Evolutionary conservation across 2,888 invertebrate species (phyloP), one percentile per base, ranked within the genome.

Genomic region (Polylopha cassiicola): DNA sequence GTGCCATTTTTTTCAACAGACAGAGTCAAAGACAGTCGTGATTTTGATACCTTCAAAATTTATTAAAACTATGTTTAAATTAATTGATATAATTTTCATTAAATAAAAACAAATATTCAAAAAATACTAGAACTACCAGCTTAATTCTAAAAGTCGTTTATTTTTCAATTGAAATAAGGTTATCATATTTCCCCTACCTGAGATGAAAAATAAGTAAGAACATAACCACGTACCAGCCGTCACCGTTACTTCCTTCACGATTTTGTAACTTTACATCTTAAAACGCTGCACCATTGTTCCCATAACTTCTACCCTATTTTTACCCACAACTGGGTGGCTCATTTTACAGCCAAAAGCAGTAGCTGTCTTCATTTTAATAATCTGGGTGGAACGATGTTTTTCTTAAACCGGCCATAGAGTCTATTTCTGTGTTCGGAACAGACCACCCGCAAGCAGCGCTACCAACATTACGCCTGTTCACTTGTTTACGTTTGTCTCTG

Each of bases 321-420:
- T 71, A 70, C 50, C 47, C 29, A 73, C 54, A 64, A 65, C 74
- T 82, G 84, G 84, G 82, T 82, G 82, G 82, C 63, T 58, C 60
- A 52, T 68, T 82, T 84, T 71, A 81, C 71, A 53, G 60, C 60
- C 62, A 58, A 55, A 57, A 55, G 63, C 80, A 74, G 76, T 79
- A 82, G 84, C 80, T 70, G 74, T 62, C 72, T 73, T 68, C 69
- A 66, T 74, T 80, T 73, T 79, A 77, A 80, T 78, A 81, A 77
- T 74, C 77, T n/a, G 55, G 61, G 51, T 51, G 52, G 70, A 79
- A 82, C 78, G 73, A 78, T 78, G 82, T 81, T 84, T 81, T 82
- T 78, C 79, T 76, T 80, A 71, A 68, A 69, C 66, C 71, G 61
- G 66, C 61, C 56, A 63, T 65, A 57, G 63, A 52, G 54, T 71